A percentile compares a stretch with the other conserved stretches of the same genome.
Evolutionary conservation across 2,888 invertebrate species (phyloP).

Genomic region (Oscheius sp.): DNA sequence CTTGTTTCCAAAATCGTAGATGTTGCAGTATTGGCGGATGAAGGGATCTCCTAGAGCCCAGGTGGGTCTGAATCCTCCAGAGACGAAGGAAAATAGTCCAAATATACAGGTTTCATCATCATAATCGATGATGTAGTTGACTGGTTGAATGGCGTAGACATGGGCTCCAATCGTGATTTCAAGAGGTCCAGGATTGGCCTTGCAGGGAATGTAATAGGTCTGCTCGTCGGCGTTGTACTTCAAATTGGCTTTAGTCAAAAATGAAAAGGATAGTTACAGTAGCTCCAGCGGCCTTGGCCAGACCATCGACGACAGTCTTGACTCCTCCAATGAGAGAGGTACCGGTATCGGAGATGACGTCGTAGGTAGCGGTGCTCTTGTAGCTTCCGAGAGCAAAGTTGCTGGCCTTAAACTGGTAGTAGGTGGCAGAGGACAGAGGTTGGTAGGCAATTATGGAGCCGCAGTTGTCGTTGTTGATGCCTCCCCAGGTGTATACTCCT

Average conservation of each 20-base stretch:
- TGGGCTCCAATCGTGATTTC: constrained; percentile 55
- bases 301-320: constrained; percentile 38
- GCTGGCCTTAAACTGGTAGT: constrained; percentile 51
- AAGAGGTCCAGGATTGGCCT: constrained; percentile 45
- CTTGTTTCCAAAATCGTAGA: constrained; percentile 49
- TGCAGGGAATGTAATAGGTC: constrained; percentile 53
- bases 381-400: constrained; percentile 43
- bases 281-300: constrained; percentile 48
- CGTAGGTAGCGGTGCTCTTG: constrained; percentile 29
- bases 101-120: too few species aligned
- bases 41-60: constrained; percentile 63
- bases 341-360: constrained; percentile 63
- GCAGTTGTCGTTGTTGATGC: constrained; percentile 70
- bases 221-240: constrained; percentile 29
- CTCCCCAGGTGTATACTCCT: constrained; percentile 64
- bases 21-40: constrained; percentile 58
- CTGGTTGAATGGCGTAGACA: constrained; percentile 48
- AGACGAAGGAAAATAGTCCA: not conserved
- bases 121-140: constrained; percentile 39
- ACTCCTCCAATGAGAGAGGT: constrained; percentile 59
- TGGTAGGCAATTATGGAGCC: constrained; percentile 54
- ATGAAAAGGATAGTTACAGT: constrained; percentile 19
- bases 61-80: constrained; percentile 35
- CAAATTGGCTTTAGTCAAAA: not conserved
- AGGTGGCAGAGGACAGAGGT: constrained; percentile 54